These are phyloP conservation scores for Holacanthus passer DNA, from an alignment of 2,113 vertebrate genomes.

Conservation along the genomic window DNA sequence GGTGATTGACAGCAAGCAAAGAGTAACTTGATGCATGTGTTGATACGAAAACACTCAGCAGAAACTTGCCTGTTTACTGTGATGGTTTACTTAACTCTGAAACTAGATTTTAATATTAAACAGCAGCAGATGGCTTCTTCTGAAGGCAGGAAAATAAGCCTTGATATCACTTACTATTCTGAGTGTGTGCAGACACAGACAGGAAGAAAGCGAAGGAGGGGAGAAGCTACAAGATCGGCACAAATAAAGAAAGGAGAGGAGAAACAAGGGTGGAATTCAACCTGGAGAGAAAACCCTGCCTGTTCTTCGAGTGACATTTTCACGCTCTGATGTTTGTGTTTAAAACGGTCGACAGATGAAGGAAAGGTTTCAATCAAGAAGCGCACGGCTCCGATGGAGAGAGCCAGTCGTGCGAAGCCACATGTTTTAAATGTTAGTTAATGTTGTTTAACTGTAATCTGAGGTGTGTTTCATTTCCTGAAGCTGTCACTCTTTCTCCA, in stretches of 20 bases:
- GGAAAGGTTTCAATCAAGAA: slow-evolving; percentile 63
- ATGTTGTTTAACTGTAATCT: slow-evolving; percentile 75
- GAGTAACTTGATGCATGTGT: slow-evolving; percentile 38
- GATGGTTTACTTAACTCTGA: slow-evolving; percentile 49
- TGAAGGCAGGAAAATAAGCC: slow-evolving; percentile 44
- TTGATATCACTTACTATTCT: slow-evolving; percentile 24
- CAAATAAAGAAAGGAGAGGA: background rate
- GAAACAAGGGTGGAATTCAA: background rate
- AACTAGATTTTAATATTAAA: slow-evolving; percentile 67
- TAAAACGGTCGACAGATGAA: slow-evolving; percentile 17
- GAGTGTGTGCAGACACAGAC: slow-evolving; percentile 10
- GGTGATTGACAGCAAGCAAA: slow-evolving; percentile 51
- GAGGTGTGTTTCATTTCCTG: slow-evolving; percentile 84
- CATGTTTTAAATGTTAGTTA: slow-evolving; percentile 71
- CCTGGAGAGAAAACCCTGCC: slow-evolving; percentile 16
- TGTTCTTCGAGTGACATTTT: slow-evolving; percentile 53
- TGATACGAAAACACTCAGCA: slow-evolving; percentile 44
- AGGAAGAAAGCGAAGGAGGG: background rate
- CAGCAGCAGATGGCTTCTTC: slow-evolving; percentile 64
- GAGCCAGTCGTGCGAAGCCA: slow-evolving; percentile 23
- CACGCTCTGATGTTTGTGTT: slow-evolving; percentile 65
- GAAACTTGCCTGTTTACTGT: slow-evolving; percentile 47
- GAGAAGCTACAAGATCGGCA: slow-evolving; percentile 13
- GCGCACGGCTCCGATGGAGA: background rate
- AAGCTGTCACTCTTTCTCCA: slow-evolving; percentile 70